Base-by-base conservation (phyloP, 2,113 vertebrate species). In the Passer domesticus region DNA sequence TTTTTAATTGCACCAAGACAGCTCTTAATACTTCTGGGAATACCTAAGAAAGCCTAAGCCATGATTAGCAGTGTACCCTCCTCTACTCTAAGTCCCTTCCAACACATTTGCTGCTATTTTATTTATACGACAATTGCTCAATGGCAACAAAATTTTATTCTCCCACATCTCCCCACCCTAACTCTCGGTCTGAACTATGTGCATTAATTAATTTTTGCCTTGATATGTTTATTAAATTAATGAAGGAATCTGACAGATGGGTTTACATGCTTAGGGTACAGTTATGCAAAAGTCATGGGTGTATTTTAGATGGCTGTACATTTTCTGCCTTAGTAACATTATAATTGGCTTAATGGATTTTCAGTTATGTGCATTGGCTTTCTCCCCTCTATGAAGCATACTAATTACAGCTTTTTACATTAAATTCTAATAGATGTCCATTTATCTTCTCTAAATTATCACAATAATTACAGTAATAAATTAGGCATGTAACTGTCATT, bases 171-270 rank as follows among this genome's bases (percentile, higher is more conserved):
- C 82, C 44, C 84, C 69, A 89, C 53, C 39, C 92, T 91, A 92
- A 87, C 19, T 75, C 55, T 82, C 75, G 35, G 53, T 66, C 62
- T 74, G 82, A 92, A 97, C 98, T 97, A 95, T 97, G 77, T 96
- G 97, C 96, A 97, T 98, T 98, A 97, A 98, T 99, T 98, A 98
- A 96, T 97, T 98, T 98, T 98, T 97, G 96, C 97, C 98, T 98
- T 98, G 98, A 98, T 98, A 97, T 98, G 98, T 98, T 99, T 98
- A 98, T 99, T 98, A 98, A 98, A 98, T 98, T 98, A 99, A 98
- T 96, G 92, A 97, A 97, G 96, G 96, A 98, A 97, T 94, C 95
- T 98, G 98, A 98, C 98, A 97, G 97, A 97, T 96, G 96, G 94
- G 94, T 97, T 97, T 97, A 95, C 95, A 97, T 90, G 97, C 96